phyloP scores from a whole-genome alignment of 2,888 invertebrate genomes.

The Polymixis flavicincta region DNA sequence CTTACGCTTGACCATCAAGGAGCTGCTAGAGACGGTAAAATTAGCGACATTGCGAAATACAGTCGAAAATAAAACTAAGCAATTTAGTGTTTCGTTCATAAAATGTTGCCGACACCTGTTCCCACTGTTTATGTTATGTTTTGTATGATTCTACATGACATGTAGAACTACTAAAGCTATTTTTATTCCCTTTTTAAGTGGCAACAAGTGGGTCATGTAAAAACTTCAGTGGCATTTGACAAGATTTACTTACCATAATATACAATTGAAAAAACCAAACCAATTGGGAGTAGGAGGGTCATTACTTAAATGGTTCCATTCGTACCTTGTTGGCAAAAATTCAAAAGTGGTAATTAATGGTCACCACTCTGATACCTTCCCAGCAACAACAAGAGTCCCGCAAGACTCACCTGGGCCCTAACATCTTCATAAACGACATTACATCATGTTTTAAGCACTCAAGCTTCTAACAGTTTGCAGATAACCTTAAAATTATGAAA shows the following conservation, averaged over 20 bases:
- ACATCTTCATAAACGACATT: background rate
- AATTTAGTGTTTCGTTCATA: constrained; percentile 28
- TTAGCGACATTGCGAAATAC: constrained; percentile 18
- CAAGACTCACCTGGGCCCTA: background rate
- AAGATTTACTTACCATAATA: no score
- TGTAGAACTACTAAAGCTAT: constrained; percentile 16
- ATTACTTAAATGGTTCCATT: no score
- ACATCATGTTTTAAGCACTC: no score
- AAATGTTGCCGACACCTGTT: constrained; percentile 44
- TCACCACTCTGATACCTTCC: background rate
- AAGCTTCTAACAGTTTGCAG: no score
- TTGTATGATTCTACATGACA: constrained; percentile 7
- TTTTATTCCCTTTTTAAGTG: constrained; percentile 35
- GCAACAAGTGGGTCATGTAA: constrained; percentile 4
- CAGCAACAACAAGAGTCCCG: background rate
- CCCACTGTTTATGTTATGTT: constrained; percentile 11
- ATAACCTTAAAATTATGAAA: background rate
- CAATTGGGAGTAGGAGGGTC: no score
- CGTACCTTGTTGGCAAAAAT: no score
- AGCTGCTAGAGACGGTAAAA: constrained; percentile 10
- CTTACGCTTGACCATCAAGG: background rate
- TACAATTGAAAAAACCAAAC: no score
- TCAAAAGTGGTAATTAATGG: no score
- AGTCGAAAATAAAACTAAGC: constrained; percentile 14
- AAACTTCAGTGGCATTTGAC: no score